Percentiles rank a stretch among this genome's conserved stretches.
Evolutionary conservation across 2,113 vertebrate genomes (phyloP).

Genomic region (Hippocampus guttulatus): DNA sequence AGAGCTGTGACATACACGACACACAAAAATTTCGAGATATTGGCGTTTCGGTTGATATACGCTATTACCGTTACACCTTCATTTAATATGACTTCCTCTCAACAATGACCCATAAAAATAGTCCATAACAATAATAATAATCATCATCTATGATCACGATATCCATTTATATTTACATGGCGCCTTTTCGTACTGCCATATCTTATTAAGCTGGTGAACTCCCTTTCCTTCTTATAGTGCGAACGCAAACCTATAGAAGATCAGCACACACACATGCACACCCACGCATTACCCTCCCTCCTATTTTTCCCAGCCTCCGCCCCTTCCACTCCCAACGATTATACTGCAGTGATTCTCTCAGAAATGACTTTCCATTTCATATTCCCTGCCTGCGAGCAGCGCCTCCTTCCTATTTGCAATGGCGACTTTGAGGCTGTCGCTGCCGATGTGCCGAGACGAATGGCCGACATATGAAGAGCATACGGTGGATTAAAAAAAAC

Average conservation of each 20-base stretch:
- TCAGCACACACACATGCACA: conserved; percentile 24
- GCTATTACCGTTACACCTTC: neutral
- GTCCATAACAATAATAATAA: neutral
- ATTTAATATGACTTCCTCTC: neutral
- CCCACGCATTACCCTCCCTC: conserved; percentile 7
- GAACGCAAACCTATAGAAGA: conserved; percentile 61
- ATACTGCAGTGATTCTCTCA: conserved; percentile 57
- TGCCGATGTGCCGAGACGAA: conserved; percentile 9
- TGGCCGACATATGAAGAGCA: neutral
- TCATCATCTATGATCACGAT: neutral
- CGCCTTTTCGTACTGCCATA: neutral
- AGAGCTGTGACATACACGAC: neutral
- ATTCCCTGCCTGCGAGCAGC: conserved; percentile 48
- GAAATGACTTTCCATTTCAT: conserved; percentile 61
- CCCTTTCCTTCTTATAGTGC: conserved; percentile 46
- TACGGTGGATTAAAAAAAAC: neutral
- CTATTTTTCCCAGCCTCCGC: conserved; percentile 9
- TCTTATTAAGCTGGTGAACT: neutral
- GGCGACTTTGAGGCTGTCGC: conserved; percentile 42
- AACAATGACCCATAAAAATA: neutral
- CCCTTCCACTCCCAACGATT: conserved; percentile 18
- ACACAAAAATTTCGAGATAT: neutral
- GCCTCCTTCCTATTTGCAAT: conserved; percentile 38
- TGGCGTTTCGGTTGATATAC: neutral
- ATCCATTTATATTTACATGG: neutral